phyloP scores from a whole-genome alignment of 2,113 vertebrate species.

The Thermophis baileyi region DNA sequence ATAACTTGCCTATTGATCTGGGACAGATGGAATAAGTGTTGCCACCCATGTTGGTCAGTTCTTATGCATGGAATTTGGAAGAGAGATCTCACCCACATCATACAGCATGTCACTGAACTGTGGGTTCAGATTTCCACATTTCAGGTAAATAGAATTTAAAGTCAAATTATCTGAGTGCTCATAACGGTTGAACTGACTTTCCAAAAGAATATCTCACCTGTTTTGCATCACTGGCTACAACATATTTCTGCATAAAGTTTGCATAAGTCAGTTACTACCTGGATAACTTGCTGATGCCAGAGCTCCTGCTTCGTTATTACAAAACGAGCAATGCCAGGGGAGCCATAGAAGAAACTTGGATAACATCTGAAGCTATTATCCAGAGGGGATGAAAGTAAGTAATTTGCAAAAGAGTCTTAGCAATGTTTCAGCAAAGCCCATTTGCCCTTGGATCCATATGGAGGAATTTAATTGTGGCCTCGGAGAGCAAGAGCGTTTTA shows the following conservation, averaged over 20 bases:
- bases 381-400: neutral
- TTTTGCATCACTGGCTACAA: neutral
- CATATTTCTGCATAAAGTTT: neutral
- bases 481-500: conserved; percentile 20
- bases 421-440: conserved; percentile 30
- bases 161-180: neutral
- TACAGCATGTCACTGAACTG: neutral
- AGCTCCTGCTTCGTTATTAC: conserved; percentile 15
- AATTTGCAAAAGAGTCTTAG: conserved; percentile 28
- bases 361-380: neutral
- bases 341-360: neutral
- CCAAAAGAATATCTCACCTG: neutral
- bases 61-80: neutral
- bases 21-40: neutral
- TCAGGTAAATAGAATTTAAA: neutral
- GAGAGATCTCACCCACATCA: neutral
- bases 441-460: neutral
- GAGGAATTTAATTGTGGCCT: conserved; percentile 25
- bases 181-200: neutral
- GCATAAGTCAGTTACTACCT: neutral
- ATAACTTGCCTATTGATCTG: neutral
- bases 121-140: neutral
- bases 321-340: conserved; percentile 17
- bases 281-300: neutral
- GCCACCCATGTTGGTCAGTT: neutral